Evolutionary conservation across 2,888 invertebrate genomes (phyloP).

Genomic region (Rhabditoides inermis): DNA sequence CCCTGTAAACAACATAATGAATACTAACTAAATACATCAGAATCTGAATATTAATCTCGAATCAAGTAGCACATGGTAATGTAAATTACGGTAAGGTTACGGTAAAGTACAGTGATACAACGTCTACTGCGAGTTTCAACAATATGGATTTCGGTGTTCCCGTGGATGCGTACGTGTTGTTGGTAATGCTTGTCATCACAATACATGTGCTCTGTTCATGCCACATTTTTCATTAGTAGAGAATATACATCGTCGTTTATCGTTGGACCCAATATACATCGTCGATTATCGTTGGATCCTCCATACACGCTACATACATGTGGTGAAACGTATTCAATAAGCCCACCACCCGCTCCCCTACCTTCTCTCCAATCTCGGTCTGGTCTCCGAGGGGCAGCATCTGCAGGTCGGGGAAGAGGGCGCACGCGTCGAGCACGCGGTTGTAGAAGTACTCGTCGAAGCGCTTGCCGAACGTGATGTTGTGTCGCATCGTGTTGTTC

Average conservation of each 20-base stretch:
- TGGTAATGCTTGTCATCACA: background rate
- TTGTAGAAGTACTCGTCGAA: slow-evolving; percentile 47
- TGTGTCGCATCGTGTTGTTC: slow-evolving; percentile 83
- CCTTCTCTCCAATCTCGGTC: slow-evolving; percentile 51
- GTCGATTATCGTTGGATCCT: background rate
- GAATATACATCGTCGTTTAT: background rate
- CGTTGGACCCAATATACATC: background rate
- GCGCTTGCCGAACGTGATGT: slow-evolving; percentile 69
- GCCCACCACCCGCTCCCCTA: no score
- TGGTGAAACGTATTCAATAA: background rate
- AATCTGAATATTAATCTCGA: no score
- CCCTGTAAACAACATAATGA: slow-evolving; percentile 29
- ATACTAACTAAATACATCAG: no score
- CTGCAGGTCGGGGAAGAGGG: slow-evolving; percentile 39
- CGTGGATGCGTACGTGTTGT: no score
- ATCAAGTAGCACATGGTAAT: no score
- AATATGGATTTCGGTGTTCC: no score
- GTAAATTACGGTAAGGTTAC: no score
- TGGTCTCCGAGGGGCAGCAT: slow-evolving; percentile 40
- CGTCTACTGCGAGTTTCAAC: no score
- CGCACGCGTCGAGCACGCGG: slow-evolving; percentile 46
- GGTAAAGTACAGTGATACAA: no score
- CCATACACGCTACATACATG: background rate
- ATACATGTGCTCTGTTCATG: background rate
- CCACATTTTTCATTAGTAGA: background rate